phyloP scores from a whole-genome alignment of 2,797 vertebrate genomes.

The Coluber constrictor region DNA sequence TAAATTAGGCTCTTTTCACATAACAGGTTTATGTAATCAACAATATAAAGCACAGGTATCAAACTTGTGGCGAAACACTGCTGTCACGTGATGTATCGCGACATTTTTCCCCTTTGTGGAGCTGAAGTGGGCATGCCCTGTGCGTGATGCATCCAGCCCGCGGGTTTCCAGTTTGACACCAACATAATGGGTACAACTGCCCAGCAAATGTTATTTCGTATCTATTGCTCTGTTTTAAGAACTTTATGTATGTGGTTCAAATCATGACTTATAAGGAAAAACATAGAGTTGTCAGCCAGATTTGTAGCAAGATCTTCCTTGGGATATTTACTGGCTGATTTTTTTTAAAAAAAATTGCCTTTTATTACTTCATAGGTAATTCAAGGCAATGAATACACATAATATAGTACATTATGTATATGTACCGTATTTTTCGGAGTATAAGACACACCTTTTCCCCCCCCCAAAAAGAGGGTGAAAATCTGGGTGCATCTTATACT shows the following conservation, averaged over 20 bases:
- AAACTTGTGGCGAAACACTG: no score
- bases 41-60: background rate
- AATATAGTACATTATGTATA: background rate
- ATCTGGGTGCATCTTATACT: no score
- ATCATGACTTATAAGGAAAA: background rate
- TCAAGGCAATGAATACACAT: background rate
- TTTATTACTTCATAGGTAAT: background rate
- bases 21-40: background rate
- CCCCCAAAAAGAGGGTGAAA: no score
- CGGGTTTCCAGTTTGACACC: no score
- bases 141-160: fast-evolving
- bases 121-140: no score
- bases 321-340: background rate
- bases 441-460: no score
- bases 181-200: background rate
- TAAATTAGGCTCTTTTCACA: background rate
- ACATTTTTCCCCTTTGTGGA: no score
- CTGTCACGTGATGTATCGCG: no score
- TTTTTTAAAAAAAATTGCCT: background rate
- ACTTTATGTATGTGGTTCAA: background rate
- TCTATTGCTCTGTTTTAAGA: background rate
- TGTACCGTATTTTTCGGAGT: no score
- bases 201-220: background rate
- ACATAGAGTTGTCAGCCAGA: background rate
- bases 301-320: background rate